A percentile compares a stretch with the other conserved stretches of the same genome.
Evolutionary conservation across 2,113 vertebrate species (phyloP).

Genomic region (Hippocampus comes): DNA sequence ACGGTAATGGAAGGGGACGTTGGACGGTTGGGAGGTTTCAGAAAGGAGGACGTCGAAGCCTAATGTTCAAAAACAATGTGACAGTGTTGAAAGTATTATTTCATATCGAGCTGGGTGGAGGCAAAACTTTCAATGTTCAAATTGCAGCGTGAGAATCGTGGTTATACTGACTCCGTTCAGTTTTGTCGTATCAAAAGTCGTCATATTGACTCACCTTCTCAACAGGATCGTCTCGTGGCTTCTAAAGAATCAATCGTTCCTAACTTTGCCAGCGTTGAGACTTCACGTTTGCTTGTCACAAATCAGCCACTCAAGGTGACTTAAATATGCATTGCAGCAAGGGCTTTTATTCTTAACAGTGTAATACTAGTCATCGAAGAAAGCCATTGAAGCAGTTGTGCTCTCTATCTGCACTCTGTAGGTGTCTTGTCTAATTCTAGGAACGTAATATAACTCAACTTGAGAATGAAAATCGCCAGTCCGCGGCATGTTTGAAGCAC

Average conservation of each 20-base stretch:
- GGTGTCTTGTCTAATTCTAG: slow-evolving; percentile 32
- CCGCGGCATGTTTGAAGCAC: slow-evolving; percentile 44
- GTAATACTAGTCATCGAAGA: slow-evolving; percentile 59
- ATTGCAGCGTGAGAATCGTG: too few species aligned
- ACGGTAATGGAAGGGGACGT: slow-evolving; percentile 30
- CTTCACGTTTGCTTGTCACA: slow-evolving; percentile 29
- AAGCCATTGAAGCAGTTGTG: slow-evolving; percentile 71
- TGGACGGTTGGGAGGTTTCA: neutral
- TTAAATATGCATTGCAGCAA: slow-evolving; percentile 76
- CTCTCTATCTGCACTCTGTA: slow-evolving; percentile 52
- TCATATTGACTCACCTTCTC: neutral
- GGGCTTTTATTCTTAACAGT: slow-evolving; percentile 64
- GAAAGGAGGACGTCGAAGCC: slow-evolving; percentile 11
- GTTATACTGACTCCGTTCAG: too few species aligned
- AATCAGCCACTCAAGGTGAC: slow-evolving; percentile 47
- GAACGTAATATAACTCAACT: slow-evolving; percentile 39
- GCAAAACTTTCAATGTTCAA: neutral
- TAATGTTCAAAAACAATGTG: neutral
- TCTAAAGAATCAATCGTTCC: slow-evolving; percentile 6
- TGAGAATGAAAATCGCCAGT: slow-evolving; percentile 40
- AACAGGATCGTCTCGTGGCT: slow-evolving; percentile 5
- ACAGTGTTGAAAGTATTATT: slow-evolving; percentile 13
- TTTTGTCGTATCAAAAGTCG: neutral
- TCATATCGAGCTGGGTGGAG: neutral
- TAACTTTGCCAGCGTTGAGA: slow-evolving; percentile 5